Conservation (phyloP, 2,113 vertebrate genomes). For the Ivindomyrus marchei region DNA sequence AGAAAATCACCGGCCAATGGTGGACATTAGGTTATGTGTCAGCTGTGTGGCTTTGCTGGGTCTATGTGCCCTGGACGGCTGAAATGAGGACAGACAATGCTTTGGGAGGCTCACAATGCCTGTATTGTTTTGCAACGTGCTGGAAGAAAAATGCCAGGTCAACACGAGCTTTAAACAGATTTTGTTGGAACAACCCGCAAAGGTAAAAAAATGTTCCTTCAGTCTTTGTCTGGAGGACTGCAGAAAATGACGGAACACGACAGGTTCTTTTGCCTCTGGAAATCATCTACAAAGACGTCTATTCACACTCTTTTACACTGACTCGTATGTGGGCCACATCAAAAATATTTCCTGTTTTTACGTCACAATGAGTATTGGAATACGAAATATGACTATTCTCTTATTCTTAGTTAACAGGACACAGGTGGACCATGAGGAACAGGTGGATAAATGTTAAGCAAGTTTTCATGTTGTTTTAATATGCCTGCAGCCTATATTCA, state of each 20-base stretch:
- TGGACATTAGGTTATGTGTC: background rate
- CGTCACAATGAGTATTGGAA: background rate
- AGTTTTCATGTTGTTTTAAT: background rate
- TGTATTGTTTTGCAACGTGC: slow-evolving; percentile 42
- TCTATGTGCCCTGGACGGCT: background rate
- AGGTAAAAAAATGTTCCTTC: background rate
- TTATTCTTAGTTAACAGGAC: background rate
- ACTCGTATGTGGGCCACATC: background rate
- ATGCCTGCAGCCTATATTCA: background rate
- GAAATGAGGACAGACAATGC: slow-evolving; percentile 10
- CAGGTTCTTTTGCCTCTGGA: background rate
- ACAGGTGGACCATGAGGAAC: background rate
- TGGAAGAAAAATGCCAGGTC: slow-evolving; percentile 21
- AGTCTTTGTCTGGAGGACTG: background rate
- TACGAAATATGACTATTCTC: background rate
- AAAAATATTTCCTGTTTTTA: background rate
- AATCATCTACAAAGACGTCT: background rate
- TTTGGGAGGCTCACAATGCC: slow-evolving; percentile 42
- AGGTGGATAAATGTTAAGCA: background rate
- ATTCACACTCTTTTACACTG: background rate
- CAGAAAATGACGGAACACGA: background rate
- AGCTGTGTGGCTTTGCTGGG: background rate
- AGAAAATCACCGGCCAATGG: background rate
- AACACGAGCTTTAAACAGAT: slow-evolving; percentile 24
- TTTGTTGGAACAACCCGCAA: slow-evolving; percentile 29